Evolutionary conservation across 2,797 vertebrate genomes (phyloP), one percentile per base, ranked within the genome.

Genomic region (Vireo griseus): DNA sequence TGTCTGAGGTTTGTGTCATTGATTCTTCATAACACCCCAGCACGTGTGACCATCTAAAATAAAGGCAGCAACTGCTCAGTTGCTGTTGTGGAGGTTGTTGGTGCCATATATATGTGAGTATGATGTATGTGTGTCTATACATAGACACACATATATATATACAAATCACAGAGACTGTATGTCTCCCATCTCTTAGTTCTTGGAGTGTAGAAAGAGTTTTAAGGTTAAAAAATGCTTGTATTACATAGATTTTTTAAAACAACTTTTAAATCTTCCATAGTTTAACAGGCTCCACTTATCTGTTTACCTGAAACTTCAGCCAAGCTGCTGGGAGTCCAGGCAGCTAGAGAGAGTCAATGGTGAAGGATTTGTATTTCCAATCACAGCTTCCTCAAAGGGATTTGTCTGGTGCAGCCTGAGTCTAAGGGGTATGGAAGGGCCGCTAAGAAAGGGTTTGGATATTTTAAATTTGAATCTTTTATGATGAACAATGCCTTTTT

Each of bases 401-500:
- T 86, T 75, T 84, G 19, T 76, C 48, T 62, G 42, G 28, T 57
- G 66, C 37, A 90, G 71, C 81, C 54, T 20, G 26, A 88, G 91
- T 83, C 90, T 78, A 39, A 69, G 45, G 71, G 73, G 57, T 91
- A 44, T 65, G 71, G 69, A 62, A 73, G 47, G 29, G n/a, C 79
- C 92, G 31, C 50, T 59, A 72, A 86, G 54, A 92, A 95, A 62
- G 26, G 10, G 8, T 76, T 82, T 75, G 83, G 82, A 25, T 96
- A 86, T 94, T 97, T 97, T 68, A 94, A 90, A 88, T 96, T 95
- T 87, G 31, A 62, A 17, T 94, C 55, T 96, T 86, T 93, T 93
- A 47, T 73, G 59, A 78, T 86, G 21, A 90, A 92, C 87, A 88
- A 7, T 96, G 77, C 75, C 67, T 96, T 96, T 97, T 96, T 91